Evolutionary conservation across 2,113 vertebrate genomes (phyloP).

Genomic region (Chaetodon auriga): DNA sequence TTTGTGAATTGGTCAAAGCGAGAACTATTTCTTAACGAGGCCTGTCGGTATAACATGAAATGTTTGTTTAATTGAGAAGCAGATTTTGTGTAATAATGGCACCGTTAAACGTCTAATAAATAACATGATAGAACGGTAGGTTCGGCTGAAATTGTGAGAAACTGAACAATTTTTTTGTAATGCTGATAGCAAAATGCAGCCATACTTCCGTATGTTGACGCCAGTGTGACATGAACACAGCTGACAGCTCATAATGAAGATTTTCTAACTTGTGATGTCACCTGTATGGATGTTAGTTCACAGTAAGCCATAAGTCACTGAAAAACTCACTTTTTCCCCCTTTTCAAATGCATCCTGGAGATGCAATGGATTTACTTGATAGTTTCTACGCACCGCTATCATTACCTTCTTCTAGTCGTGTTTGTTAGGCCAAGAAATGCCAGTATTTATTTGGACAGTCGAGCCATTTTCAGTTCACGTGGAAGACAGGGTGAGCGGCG

Average conservation of each 20-base stretch:
- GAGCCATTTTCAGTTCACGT: slow-evolving; percentile 2
- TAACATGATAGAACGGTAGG: neutral
- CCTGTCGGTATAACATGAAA: too few relatives aligned
- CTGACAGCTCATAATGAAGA: neutral
- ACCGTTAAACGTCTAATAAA: too few relatives aligned
- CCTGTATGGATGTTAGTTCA: neutral
- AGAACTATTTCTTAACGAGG: neutral
- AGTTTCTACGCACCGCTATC: neutral
- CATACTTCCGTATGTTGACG: neutral
- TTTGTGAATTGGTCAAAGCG: neutral
- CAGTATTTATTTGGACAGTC: neutral
- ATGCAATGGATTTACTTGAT: slow-evolving; percentile 17
- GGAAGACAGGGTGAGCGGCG: neutral
- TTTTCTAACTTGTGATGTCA: neutral
- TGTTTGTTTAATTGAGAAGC: neutral
- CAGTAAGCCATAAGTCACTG: neutral
- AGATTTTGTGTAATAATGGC: neutral
- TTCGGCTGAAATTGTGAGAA: too few relatives aligned
- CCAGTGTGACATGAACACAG: slow-evolving; percentile 8
- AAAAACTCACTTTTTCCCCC: neutral
- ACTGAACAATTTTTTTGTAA: too few relatives aligned
- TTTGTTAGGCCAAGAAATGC: slow-evolving; percentile 12
- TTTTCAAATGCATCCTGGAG: slow-evolving; percentile 31
- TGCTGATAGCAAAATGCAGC: neutral
- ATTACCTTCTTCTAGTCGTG: neutral